Conservation (phyloP, 1,140 invertebrate genomes). For the Eupristina koningsbergeri region DNA sequence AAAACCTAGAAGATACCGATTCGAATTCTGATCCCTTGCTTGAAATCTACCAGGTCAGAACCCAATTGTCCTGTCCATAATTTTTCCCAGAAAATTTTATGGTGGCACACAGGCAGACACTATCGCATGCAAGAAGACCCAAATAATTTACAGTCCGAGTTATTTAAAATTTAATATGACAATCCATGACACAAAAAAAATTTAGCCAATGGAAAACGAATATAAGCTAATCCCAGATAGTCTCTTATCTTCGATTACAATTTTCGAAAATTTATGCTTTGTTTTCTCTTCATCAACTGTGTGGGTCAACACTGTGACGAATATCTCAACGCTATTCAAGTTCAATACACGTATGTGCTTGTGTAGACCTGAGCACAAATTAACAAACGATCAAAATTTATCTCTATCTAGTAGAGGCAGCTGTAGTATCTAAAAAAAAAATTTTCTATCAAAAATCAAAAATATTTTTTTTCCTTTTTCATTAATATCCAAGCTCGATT, state of each 20-base stretch:
- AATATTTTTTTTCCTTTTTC: too few species aligned
- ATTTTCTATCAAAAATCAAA: too few species aligned
- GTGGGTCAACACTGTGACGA: neutral
- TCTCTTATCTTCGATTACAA: neutral
- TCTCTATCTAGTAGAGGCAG: too few species aligned
- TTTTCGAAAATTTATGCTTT: neutral
- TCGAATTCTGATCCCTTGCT: neutral
- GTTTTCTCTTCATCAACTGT: neutral
- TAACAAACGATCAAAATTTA: too few species aligned
- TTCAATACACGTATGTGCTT: neutral
- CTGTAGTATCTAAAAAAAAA: too few species aligned
- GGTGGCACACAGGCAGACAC: neutral
- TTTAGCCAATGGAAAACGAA: neutral
- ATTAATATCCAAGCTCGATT: too few species aligned
- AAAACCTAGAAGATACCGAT: neutral
- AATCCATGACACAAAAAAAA: neutral
- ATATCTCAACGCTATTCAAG: neutral
- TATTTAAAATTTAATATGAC: neutral
- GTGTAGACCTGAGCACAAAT: too few species aligned
- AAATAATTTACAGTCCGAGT: neutral
- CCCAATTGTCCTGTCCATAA: neutral
- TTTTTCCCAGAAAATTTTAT: conserved; percentile 14
- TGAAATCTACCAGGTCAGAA: neutral
- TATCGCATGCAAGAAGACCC: neutral
- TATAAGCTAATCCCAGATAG: conserved; percentile 12